Evolutionary conservation across 2,113 vertebrate genomes (phyloP), one percentile per base, ranked within the genome.

Genomic region (Tyto alba): DNA sequence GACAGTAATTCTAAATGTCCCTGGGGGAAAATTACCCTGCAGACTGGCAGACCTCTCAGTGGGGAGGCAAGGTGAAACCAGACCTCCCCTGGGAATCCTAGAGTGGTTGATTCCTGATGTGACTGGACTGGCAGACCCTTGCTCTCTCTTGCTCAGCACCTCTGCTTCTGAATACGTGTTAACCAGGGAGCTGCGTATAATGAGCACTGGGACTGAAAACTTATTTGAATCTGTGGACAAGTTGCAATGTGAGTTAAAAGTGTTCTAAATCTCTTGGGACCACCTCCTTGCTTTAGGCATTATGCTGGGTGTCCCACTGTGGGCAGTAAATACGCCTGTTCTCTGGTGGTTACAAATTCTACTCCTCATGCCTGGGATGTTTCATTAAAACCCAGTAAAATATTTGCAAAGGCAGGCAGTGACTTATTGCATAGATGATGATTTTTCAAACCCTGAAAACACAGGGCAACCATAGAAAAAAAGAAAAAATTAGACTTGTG

Each of bases 381-480:
- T 91, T 55, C 67, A 60, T 71, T 83, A 93, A 74, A 90, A 67
- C 13, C 13, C 16, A 67, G 63, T 80, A 71, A 95, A 92, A 62
- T 36, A 82, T 90, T 94, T 95, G 75, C 64, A 94, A 73, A 77
- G n/a, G 26, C 23, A 63, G 72, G 79, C 53, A 53, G 36, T 90
- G 94, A 84, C 57, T 53, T 78, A 63, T 9, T 47, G 43, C 47
- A 85, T 18, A 85, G 71, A 56, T 43, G 29, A 81, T 69, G 75
- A 72, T 81, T 96, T 85, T 94, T 25, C 69, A 97, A 94, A 77
- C 38, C 55, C 22, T 88, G 56, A 67, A 85, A 94, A 90, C 57
- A 90, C 7, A 64, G 56, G 90, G 55, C 18, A 57, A 59, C 22
- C 30, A 89, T 90, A 45, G 92, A 93, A 95, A 87, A n/a, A 85